Evolutionary conservation across 2,113 vertebrate species (phyloP).

Genomic region (Scopus umbretta): DNA sequence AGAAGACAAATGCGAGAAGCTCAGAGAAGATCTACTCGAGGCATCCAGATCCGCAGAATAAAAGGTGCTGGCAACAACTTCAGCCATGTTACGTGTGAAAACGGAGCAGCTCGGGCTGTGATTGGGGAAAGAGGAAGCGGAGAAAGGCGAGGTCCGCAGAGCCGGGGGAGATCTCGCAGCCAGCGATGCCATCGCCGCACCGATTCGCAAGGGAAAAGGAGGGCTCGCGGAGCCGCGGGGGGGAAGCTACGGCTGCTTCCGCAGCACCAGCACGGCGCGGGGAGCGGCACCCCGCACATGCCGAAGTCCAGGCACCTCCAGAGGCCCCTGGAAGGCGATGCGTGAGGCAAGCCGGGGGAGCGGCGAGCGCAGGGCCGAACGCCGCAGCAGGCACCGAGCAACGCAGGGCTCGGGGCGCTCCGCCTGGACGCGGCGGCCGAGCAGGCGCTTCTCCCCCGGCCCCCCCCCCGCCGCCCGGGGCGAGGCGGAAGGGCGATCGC

Average conservation of each 20-base stretch:
- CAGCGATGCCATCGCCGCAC: not conserved
- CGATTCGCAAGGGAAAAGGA: accelerated
- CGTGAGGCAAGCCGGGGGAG: not conserved
- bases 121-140: accelerated
- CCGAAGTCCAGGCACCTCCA: not conserved
- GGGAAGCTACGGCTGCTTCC: not conserved
- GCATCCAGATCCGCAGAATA: not conserved
- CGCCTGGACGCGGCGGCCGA: not conserved
- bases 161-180: not conserved
- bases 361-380: not conserved
- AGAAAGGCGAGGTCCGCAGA: not conserved
- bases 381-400: not conserved
- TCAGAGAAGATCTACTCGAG: accelerated
- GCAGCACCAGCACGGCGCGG: not conserved
- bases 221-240: not conserved
- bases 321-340: not conserved
- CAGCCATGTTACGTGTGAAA: not conserved
- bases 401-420: not conserved
- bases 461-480: not conserved
- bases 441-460: not conserved
- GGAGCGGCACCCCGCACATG: not conserved
- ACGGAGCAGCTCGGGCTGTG: not conserved
- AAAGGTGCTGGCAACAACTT: not conserved
- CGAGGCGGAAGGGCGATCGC: not conserved
- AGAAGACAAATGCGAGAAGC: accelerated